These are phyloP conservation scores for Plusia festucae DNA, from an alignment of 2,888 invertebrate species.

Conservation along the genomic window DNA sequence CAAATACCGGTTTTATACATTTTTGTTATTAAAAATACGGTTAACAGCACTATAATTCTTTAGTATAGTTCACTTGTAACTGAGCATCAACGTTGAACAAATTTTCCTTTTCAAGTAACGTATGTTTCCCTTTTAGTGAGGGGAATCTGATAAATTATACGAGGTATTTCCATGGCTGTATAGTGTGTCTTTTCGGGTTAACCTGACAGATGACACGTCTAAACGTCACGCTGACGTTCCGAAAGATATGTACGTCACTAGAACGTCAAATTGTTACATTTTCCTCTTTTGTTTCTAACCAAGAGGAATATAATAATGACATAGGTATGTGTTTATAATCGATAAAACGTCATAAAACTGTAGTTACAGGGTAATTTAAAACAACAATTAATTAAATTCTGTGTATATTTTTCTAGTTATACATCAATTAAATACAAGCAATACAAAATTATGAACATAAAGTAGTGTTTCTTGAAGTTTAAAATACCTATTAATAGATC, in stretches of 20 bases:
- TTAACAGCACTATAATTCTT: slow-evolving; percentile 1
- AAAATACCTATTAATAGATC: too few relatives aligned
- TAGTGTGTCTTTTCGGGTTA: not conserved
- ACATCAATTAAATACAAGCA: too few relatives aligned
- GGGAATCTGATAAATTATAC: slow-evolving; percentile 3
- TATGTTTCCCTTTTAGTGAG: slow-evolving; percentile 2
- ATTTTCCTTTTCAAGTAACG: slow-evolving; percentile 3
- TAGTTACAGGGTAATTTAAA: not conserved
- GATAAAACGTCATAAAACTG: not conserved
- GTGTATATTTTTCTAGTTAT: too few relatives aligned
- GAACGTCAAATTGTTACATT: not conserved
- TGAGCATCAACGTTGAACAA: not conserved
- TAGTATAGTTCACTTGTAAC: slow-evolving; percentile 3
- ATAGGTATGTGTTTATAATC: not conserved
- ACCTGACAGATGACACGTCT: not conserved
- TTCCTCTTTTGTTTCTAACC: not conserved
- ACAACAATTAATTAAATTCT: too few relatives aligned
- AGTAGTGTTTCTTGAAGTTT: too few relatives aligned
- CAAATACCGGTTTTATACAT: not conserved
- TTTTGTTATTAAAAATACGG: not conserved
- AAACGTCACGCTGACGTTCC: not conserved
- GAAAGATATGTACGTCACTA: not conserved
- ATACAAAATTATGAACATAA: too few relatives aligned
- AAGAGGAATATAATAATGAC: not conserved
- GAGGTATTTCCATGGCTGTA: slow-evolving; percentile 5